phyloP scores from a whole-genome alignment of 2,113 vertebrate species.

The Oryzias melastigma region DNA sequence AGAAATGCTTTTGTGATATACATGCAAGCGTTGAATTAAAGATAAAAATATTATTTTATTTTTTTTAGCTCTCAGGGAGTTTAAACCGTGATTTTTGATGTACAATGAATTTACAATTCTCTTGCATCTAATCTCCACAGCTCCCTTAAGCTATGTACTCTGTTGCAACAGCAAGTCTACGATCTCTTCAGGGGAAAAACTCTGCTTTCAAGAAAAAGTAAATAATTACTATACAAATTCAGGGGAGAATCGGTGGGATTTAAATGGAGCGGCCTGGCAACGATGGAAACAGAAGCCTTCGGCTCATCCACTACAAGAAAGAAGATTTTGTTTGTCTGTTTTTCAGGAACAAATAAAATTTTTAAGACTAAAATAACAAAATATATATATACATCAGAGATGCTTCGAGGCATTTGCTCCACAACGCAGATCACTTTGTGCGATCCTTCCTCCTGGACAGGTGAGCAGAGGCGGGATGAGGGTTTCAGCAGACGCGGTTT shows the following conservation, averaged over 20 bases:
- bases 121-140: constrained; percentile 46
- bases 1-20: constrained; percentile 18
- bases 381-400: background rate
- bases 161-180: constrained; percentile 19
- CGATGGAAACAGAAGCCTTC: constrained; percentile 15
- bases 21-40: background rate
- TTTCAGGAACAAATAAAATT: too few species aligned
- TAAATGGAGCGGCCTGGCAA: constrained; percentile 3
- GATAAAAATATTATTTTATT: background rate
- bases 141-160: constrained; percentile 46
- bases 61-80: constrained; percentile 30
- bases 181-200: constrained; percentile 35
- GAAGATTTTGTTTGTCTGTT: constrained; percentile 7
- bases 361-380: background rate
- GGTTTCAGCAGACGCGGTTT: constrained; percentile 35
- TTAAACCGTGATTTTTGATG: constrained; percentile 47
- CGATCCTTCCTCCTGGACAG: constrained; percentile 31
- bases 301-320: constrained; percentile 13
- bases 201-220: constrained; percentile 28
- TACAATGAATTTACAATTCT: constrained; percentile 57
- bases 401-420: constrained; percentile 1
- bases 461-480: constrained; percentile 47
- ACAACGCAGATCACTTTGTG: background rate
- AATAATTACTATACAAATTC: constrained; percentile 39
- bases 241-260: constrained; percentile 12